Conservation (phyloP, 2,113 vertebrate species). For the Sceloporus tristichus region DNA sequence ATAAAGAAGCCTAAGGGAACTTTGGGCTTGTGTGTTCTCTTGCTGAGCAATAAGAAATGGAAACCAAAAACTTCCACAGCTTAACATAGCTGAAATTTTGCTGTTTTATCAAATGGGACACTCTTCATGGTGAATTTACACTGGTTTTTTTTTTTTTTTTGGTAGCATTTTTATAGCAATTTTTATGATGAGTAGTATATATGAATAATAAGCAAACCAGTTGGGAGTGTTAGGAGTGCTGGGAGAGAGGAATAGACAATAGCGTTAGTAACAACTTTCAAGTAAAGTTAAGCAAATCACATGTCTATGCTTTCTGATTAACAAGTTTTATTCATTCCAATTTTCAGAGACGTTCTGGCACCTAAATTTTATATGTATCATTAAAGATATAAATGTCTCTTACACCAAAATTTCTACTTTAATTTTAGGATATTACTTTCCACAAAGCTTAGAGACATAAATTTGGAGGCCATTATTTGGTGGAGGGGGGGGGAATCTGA, state of each 20-base stretch:
- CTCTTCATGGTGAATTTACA: too few species aligned
- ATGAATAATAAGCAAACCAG: neutral
- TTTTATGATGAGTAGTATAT: neutral
- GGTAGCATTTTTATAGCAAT: neutral
- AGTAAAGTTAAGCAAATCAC: neutral
- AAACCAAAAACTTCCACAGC: too few species aligned
- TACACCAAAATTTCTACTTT: neutral
- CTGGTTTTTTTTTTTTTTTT: too few species aligned
- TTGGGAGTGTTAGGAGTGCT: too few species aligned
- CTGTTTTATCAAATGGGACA: too few species aligned
- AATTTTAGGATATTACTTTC: neutral
- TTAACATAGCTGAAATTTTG: too few species aligned
- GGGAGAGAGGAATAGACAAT: neutral
- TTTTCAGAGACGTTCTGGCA: neutral
- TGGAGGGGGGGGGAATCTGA: too few species aligned
- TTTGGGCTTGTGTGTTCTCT: too few species aligned
- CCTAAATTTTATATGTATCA: constrained; percentile 20
- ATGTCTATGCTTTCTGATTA: constrained; percentile 10
- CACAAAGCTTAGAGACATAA: too few species aligned
- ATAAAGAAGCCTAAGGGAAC: too few species aligned
- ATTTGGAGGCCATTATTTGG: too few species aligned
- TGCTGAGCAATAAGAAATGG: too few species aligned
- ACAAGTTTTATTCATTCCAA: constrained; percentile 26
- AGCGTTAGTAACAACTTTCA: neutral
- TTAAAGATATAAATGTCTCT: neutral